Conservation (phyloP, 2,888 invertebrate species). For the Dione juno region DNA sequence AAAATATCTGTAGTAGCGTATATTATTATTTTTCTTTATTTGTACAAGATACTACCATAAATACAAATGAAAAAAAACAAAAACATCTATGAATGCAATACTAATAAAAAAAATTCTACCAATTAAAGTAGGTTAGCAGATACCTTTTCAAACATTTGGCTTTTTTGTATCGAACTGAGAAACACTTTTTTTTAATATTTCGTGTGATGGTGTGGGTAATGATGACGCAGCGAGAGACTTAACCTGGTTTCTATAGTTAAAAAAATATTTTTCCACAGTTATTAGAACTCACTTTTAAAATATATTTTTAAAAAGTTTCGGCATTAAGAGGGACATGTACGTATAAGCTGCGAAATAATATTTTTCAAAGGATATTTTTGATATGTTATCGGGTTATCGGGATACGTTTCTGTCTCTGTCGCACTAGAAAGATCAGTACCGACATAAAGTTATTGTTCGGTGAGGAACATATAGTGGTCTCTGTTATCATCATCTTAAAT, state of each 20-base stretch:
- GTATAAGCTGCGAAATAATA: conserved; percentile 8
- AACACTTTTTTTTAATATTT: neutral
- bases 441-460: no score
- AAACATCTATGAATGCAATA: neutral
- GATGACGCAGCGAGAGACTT: neutral
- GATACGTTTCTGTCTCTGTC: neutral
- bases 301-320: neutral
- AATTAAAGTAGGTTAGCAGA: neutral
- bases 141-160: neutral
- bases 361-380: conserved; percentile 20
- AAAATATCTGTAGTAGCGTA: no score
- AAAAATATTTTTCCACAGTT: neutral
- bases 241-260: neutral
- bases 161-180: neutral
- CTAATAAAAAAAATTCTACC: neutral
- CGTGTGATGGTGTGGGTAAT: neutral
- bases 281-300: neutral
- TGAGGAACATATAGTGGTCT: no score
- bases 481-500: no score
- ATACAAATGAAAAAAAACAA: neutral
- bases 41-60: no score
- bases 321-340: conserved; percentile 12
- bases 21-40: no score
- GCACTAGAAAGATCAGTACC: neutral
- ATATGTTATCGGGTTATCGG: neutral